These are phyloP conservation scores for Sesamia inferens DNA, from an alignment of 2,888 invertebrate genomes.

Conservation along the genomic window DNA sequence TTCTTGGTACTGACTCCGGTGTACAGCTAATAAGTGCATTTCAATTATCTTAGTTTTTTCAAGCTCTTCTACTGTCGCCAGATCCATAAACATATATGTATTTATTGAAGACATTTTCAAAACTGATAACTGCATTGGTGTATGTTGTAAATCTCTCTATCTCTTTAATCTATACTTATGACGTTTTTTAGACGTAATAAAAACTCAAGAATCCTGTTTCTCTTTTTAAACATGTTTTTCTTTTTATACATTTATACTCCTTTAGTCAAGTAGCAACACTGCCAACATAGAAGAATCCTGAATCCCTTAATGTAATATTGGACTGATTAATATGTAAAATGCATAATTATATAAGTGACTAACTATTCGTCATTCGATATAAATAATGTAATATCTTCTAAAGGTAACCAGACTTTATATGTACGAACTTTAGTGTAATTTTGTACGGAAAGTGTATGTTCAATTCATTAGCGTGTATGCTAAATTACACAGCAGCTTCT, in stretches of 20 bases:
- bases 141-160: too few species aligned
- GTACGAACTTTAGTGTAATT: too few species aligned
- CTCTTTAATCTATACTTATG: neutral
- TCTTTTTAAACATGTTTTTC: neutral
- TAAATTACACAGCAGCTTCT: too few species aligned
- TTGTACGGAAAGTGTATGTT: too few species aligned
- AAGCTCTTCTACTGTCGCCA: neutral
- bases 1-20: constrained; percentile 12
- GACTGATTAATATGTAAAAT: neutral
- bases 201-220: neutral
- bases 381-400: too few species aligned
- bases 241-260: neutral
- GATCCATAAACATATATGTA: constrained; percentile 29
- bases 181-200: neutral
- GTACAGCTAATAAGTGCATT: constrained; percentile 1
- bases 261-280: neutral
- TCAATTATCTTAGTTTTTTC: neutral
- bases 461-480: too few species aligned
- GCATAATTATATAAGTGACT: neutral
- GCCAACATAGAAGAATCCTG: neutral
- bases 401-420: too few species aligned
- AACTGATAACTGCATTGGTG: neutral
- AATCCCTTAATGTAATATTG: too few species aligned
- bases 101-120: constrained; percentile 4
- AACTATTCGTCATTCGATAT: too few species aligned